Percentiles rank a stretch among this genome's conserved stretches.
phyloP scores from a whole-genome alignment of 2,797 vertebrate genomes.

The Liasis olivaceus region DNA sequence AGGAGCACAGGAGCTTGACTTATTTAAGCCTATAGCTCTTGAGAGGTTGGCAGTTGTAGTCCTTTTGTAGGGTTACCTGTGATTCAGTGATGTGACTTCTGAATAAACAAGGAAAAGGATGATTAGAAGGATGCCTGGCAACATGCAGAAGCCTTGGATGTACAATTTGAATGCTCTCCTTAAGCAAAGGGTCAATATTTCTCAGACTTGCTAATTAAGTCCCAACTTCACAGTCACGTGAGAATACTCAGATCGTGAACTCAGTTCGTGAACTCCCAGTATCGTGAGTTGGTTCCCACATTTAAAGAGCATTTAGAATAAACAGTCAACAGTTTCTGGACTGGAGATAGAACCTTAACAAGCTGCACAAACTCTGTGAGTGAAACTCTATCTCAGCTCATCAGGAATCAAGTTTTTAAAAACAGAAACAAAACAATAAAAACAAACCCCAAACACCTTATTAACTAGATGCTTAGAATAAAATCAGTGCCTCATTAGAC shows the following conservation, averaged over 20 bases:
- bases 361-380: neutral
- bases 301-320: neutral
- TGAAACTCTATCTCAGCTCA: neutral
- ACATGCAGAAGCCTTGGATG: neutral
- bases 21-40: neutral
- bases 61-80: neutral
- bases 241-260: constrained; percentile 2
- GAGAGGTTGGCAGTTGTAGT: neutral
- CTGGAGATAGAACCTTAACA: neutral
- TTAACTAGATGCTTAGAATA: neutral
- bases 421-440: neutral
- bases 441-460: neutral
- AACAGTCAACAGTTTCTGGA: neutral
- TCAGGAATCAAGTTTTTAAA: neutral
- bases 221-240: constrained; percentile 25
- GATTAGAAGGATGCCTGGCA: neutral
- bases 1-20: neutral
- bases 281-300: neutral
- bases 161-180: neutral
- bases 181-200: neutral
- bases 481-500: neutral
- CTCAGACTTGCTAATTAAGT: constrained; percentile 37
- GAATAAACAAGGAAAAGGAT: neutral
- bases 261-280: neutral
- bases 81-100: neutral